Conservation (phyloP, 2,888 invertebrate species). For the Lasioglossum vierecki region DNA sequence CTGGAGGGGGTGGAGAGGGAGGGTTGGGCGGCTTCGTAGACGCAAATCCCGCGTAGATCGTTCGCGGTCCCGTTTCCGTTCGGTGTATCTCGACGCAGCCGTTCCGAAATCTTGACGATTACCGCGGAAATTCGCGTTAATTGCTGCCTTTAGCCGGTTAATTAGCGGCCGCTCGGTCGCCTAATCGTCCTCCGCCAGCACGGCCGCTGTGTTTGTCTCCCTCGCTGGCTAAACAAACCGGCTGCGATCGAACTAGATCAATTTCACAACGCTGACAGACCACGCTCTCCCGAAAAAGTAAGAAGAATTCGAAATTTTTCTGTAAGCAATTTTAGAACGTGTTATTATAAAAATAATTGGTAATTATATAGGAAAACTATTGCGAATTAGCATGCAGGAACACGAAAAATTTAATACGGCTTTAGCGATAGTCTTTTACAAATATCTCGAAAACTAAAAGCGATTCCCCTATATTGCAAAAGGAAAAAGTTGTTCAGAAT, state of each 20-base stretch:
- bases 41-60: background rate
- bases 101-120: constrained; percentile 30
- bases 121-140: constrained; percentile 19
- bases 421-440: too few species aligned
- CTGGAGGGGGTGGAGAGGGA: background rate
- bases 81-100: background rate
- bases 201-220: background rate
- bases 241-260: background rate
- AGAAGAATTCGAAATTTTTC: too few species aligned
- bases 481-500: too few species aligned
- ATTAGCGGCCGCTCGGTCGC: constrained; percentile 6
- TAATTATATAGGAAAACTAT: too few species aligned
- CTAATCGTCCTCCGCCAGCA: background rate
- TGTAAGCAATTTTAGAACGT: too few species aligned
- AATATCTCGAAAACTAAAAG: too few species aligned
- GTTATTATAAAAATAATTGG: too few species aligned
- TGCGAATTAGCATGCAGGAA: too few species aligned
- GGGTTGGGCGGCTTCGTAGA: background rate
- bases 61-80: constrained; percentile 19
- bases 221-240: background rate
- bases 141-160: constrained; percentile 19
- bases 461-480: too few species aligned
- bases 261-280: background rate
- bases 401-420: too few species aligned
- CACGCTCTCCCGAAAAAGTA: background rate